Conservation (phyloP, 2,888 invertebrate species). For the Conus canariensis region DNA sequence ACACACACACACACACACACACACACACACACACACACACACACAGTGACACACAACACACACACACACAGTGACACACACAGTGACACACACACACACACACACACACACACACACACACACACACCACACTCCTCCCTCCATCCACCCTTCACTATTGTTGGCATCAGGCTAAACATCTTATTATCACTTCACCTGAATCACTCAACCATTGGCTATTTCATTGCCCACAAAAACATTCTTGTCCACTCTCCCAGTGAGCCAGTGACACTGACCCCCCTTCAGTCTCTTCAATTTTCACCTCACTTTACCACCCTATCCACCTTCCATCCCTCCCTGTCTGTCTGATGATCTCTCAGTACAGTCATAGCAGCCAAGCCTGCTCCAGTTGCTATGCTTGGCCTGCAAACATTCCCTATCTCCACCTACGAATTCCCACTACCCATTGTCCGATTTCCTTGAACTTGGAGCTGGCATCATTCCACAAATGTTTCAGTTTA, state of each 20-base stretch:
- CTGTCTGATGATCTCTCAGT: neutral
- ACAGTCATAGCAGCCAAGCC: too few species aligned
- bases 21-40: too few species aligned
- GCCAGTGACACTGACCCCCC: neutral
- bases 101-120: too few species aligned
- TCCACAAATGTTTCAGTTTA: neutral
- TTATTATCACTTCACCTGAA: neutral
- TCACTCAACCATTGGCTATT: neutral
- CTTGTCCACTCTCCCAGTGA: neutral
- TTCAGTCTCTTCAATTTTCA: neutral
- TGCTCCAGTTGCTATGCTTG: too few species aligned
- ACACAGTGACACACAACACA: too few species aligned
- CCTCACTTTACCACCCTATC: neutral
- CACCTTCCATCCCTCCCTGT: neutral
- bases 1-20: too few species aligned
- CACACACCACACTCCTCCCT: too few species aligned
- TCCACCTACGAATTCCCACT: neutral
- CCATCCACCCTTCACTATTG: too few species aligned
- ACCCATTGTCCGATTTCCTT: neutral
- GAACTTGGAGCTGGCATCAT: neutral
- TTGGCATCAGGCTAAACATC: neutral
- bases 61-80: too few species aligned
- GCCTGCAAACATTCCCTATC: too few species aligned
- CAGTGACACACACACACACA: too few species aligned
- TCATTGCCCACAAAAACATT: slow-evolving; percentile 4